phyloP scores from a whole-genome alignment of 2,113 vertebrate species.

The Hemibates koningsi region DNA sequence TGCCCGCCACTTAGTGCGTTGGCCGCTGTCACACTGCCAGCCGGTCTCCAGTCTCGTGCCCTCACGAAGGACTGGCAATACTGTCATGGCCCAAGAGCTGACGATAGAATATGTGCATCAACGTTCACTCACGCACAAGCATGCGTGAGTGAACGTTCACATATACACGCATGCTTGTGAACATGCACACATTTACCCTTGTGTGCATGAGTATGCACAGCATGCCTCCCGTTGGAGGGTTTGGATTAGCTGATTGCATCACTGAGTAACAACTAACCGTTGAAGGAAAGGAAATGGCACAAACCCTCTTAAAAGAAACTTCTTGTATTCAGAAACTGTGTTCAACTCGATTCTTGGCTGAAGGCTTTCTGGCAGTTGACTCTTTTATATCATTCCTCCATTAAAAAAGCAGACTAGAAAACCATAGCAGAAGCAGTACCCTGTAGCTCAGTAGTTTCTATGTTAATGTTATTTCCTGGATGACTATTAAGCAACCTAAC shows the following conservation, averaged over 20 bases:
- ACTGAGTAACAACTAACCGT: slow-evolving; percentile 43
- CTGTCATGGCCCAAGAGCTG: slow-evolving; percentile 19
- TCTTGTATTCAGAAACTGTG: slow-evolving; percentile 46
- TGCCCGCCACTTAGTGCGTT: slow-evolving; percentile 63
- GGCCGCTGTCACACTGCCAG: slow-evolving; percentile 55
- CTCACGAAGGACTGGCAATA: slow-evolving; percentile 55
- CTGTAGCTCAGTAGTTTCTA: background rate
- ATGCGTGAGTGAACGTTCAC: background rate
- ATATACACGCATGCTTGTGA: background rate
- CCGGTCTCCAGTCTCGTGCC: slow-evolving; percentile 30
- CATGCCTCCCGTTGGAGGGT: background rate
- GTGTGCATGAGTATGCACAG: background rate
- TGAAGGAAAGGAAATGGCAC: slow-evolving; percentile 34
- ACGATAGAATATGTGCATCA: background rate
- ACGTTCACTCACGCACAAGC: background rate
- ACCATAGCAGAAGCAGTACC: background rate
- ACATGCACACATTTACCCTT: background rate
- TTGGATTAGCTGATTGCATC: background rate
- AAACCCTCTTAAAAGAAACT: slow-evolving; percentile 41
- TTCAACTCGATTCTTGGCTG: slow-evolving; percentile 15
- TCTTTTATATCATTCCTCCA: background rate
- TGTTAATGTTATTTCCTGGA: background rate
- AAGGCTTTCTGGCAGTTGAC: background rate
- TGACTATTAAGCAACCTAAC: background rate
- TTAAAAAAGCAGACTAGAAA: background rate